A percentile compares a stretch with the other conserved stretches of the same genome.
phyloP scores from a whole-genome alignment of 2,888 invertebrate species.

The Oxytorus armatus region DNA sequence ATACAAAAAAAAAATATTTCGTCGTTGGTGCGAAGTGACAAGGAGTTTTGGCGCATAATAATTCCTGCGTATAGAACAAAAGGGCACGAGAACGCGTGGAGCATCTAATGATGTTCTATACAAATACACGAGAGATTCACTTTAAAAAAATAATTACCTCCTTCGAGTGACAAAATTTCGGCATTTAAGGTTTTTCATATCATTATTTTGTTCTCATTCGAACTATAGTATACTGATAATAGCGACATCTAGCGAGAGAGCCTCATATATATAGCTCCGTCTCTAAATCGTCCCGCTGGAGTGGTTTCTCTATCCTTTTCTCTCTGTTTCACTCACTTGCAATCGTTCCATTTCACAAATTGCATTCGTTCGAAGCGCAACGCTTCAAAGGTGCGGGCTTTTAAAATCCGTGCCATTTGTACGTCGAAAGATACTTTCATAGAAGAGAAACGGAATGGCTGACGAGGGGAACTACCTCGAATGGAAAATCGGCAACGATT shows the following conservation, averaged over 20 bases:
- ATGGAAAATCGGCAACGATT: conserved; percentile 48
- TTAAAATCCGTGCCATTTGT: conserved; percentile 73
- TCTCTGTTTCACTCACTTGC: conserved; percentile 16
- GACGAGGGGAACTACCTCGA: conserved; percentile 12
- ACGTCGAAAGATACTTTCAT: conserved; percentile 37
- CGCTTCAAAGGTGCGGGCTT: conserved; percentile 67
- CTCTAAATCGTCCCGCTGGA: conserved; percentile 31
- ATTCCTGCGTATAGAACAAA: too few relatives aligned
- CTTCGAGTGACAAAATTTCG: background rate
- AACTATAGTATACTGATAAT: conserved; percentile 13
- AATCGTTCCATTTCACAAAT: conserved; percentile 71
- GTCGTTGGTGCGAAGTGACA: too few relatives aligned
- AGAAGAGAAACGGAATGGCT: background rate
- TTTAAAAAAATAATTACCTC: conserved; percentile 3
- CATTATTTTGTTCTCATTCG: conserved; percentile 22
- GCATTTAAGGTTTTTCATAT: conserved; percentile 21
- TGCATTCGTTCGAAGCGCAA: conserved; percentile 72
- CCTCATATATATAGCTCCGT: conserved; percentile 23
- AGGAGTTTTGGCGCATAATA: too few relatives aligned
- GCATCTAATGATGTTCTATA: background rate
- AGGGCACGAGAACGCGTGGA: too few relatives aligned
- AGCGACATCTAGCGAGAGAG: conserved; percentile 7
- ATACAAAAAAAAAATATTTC: too few relatives aligned
- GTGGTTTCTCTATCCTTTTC: conserved; percentile 13
- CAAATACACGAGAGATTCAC: conserved; percentile 2